phyloP scores from a whole-genome alignment of 2,888 invertebrate species.

The Rhamphomyia laevipes region DNA sequence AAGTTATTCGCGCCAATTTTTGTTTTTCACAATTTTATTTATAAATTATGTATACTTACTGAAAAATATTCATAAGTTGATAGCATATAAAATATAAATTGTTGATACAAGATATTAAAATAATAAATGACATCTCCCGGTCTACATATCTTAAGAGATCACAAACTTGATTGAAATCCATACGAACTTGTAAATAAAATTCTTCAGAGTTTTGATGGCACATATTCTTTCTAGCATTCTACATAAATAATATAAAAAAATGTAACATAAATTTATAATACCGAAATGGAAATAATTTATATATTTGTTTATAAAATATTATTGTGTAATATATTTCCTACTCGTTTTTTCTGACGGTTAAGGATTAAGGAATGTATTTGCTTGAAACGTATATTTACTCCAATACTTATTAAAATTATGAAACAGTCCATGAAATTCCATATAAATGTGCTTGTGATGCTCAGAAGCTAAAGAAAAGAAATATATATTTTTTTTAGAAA shows the following conservation, averaged over 20 bases:
- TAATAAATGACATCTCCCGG: not conserved
- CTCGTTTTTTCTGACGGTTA: not conserved
- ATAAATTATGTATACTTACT: not conserved
- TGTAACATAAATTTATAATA: not conserved
- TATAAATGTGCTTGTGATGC: not conserved
- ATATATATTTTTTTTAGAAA: no score
- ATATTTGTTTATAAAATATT: not conserved
- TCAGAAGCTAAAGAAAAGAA: not conserved
- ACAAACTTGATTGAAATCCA: not conserved
- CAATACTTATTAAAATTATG: not conserved
- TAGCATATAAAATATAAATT: not conserved
- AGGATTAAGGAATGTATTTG: not conserved
- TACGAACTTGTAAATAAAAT: not conserved
- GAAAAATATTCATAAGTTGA: not conserved
- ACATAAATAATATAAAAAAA: not conserved
- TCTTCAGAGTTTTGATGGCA: not conserved
- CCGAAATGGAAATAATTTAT: not conserved
- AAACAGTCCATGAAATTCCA: constrained; percentile 1
- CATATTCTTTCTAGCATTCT: not conserved
- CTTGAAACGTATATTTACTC: not conserved
- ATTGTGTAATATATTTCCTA: not conserved
- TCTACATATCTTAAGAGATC: not conserved
- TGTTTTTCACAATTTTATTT: not conserved
- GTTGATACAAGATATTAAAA: not conserved
- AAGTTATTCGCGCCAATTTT: not conserved